Evolutionary conservation across 2,113 vertebrate genomes (phyloP), one percentile per base, ranked within the genome.

Genomic region (Entomyzon cyanotis): DNA sequence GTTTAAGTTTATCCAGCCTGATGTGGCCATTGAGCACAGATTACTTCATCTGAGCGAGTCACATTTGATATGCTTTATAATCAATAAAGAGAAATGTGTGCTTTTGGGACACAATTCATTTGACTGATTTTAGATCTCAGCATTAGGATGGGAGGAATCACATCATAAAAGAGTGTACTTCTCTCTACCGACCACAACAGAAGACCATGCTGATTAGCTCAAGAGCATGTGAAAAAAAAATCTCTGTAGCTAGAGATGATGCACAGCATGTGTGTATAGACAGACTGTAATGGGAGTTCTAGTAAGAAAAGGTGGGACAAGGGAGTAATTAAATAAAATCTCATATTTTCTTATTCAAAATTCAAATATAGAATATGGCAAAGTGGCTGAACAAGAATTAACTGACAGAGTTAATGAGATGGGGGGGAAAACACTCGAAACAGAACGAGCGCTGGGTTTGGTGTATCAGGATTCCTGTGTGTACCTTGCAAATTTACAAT

Each of bases 371-470:
- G 81, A 80, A 62, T 83, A 85, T 28, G 27, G 50, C 80, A 73
- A 93, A 95, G 89, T 87, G 55, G 10, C 23, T 87, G 87, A 94
- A 85, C 81, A 93, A 79, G 81, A 90, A 96, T 91, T 93, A 96
- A 93, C 70, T 87, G 84, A 65, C 91, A 94, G 84, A 96, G 74
- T 69, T 95, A 96, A 96, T 83, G 78, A 95, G 82, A 67, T 30
- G 31, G 41, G 58, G 56, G 73, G 25, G 73, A 94, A 90, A 93
- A 18, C 59, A 65, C 49, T 93, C 5, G 4, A 90, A 95, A 75
- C 52, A 82, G 69, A 95, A 78, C 1, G 28, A 94, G 70, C 0
- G 0, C 31, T 33, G 63, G 49, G 44, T 44, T 76, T 83, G 62
- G 70, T 69, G 33, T 79, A 77, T 90, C 76, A 92, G 63, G 92